phyloP scores from a whole-genome alignment of 2,113 vertebrate genomes.

The Ptilorrhoa leucosticta region DNA sequence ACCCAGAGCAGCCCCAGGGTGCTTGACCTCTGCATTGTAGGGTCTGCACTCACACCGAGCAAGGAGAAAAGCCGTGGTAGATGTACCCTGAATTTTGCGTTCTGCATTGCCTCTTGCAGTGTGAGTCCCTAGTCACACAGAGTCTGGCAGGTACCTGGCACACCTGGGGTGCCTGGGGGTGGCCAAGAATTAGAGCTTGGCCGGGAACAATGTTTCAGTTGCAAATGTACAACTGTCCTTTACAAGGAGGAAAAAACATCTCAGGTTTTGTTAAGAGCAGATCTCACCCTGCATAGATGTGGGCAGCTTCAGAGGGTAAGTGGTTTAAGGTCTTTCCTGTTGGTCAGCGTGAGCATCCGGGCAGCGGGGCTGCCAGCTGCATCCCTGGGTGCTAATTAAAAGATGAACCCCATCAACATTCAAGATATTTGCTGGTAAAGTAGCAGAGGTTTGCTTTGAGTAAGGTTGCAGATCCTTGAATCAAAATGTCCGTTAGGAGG shows the following conservation, averaged over 20 bases:
- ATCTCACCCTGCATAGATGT: background rate
- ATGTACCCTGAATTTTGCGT: fast-evolving
- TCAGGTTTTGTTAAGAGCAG: background rate
- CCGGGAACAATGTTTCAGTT: fast-evolving
- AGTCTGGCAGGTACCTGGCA: background rate
- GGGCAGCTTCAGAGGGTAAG: background rate
- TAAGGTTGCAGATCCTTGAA: background rate
- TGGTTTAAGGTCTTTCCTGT: background rate
- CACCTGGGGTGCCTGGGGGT: background rate
- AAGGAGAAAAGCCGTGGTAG: background rate
- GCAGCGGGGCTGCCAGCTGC: background rate
- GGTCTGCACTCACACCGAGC: fast-evolving
- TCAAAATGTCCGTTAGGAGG: background rate
- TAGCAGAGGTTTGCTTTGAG: background rate
- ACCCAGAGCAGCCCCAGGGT: background rate
- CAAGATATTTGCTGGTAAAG: background rate
- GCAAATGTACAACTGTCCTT: background rate
- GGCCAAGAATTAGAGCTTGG: background rate
- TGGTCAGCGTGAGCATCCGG: fast-evolving
- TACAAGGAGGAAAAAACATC: background rate
- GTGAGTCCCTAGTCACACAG: background rate
- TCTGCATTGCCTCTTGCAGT: background rate
- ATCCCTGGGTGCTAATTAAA: background rate
- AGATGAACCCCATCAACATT: background rate
- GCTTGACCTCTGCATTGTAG: background rate